Conservation (phyloP, 2,797 vertebrate species). For the Hapalemur alaotrensis region DNA sequence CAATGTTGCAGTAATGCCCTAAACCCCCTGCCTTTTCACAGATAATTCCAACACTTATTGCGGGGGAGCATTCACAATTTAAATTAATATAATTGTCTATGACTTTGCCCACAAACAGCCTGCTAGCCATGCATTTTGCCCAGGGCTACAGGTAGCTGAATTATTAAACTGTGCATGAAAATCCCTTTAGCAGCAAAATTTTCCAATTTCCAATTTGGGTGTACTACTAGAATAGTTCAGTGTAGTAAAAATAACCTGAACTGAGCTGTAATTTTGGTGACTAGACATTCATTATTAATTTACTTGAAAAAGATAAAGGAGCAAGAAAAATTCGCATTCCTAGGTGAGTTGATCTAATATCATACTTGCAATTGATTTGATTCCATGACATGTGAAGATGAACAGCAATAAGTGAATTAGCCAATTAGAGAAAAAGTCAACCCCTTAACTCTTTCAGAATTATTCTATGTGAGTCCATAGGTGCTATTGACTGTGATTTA, state of each 20-base stretch:
- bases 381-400: background rate
- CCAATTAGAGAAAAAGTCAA: background rate
- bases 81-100: conserved; percentile 47
- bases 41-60: background rate
- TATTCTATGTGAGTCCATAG: background rate
- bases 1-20: background rate
- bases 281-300: conserved; percentile 52
- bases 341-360: background rate
- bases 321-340: background rate
- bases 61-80: background rate
- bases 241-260: conserved; percentile 62
- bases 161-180: conserved; percentile 58
- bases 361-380: background rate
- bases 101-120: conserved; percentile 41
- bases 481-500: background rate
- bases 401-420: conserved; percentile 26
- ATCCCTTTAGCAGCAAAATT: conserved; percentile 38
- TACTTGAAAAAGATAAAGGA: conserved; percentile 2
- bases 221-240: conserved; percentile 34
- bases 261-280: conserved; percentile 28
- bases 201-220: conserved; percentile 40
- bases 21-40: background rate
- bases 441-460: background rate
- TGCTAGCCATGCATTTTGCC: conserved; percentile 43
- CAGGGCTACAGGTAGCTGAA: conserved; percentile 30